Base-by-base conservation (phyloP, 2,888 invertebrate species). In the Calliopum simillimum region DNA sequence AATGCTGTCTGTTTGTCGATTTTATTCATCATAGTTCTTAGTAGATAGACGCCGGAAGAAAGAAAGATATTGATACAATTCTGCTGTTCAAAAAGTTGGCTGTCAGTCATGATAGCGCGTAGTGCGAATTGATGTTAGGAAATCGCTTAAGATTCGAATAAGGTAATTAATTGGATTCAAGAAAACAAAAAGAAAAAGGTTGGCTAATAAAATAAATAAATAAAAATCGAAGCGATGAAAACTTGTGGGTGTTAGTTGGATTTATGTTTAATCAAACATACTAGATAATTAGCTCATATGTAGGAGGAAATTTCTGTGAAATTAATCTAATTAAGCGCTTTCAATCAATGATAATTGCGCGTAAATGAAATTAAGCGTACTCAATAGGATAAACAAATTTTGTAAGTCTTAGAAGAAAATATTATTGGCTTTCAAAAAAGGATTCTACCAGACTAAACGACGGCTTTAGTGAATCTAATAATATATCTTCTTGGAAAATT, bases 271-370 rank as follows among this genome's bases (percentile, higher is more conserved):
- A 8, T 25, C 49, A 51, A 61, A 46, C 68, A 73, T 63, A 66
- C 70, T 63, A 71, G 63, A 55, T 64, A 68, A 71, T 68, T 58
- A 70, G 25, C 33, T 61, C 25, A 19, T 12, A 59, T 19, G 33
- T 56, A 16, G 61, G 49, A 25, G 14, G 21, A 33, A 33, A 77
- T 76, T 77, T 81, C 80, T 77, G 79, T 77, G 78, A 77, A 82
- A 82, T 81, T 81, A 81, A 81, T 81, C 82, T 82, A 82, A 82
- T 82, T 82, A 81, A 81, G 81, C 80, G 81, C 78, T 80, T 79
- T 81, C 81, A 81, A 82, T 82, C 80, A 81, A 82, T 76, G 69
- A 73, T 71, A 33, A 33, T 33, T 33, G 33, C 5, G 33, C 33
- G 33, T 33, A 33, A 33, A 33, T 8, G 33, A 33, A 33, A 33